A percentile compares a stretch with the other conserved stretches of the same genome.
Evolutionary conservation across 2,888 invertebrate species (phyloP).

Genomic region (Flexamia atlantica): DNA sequence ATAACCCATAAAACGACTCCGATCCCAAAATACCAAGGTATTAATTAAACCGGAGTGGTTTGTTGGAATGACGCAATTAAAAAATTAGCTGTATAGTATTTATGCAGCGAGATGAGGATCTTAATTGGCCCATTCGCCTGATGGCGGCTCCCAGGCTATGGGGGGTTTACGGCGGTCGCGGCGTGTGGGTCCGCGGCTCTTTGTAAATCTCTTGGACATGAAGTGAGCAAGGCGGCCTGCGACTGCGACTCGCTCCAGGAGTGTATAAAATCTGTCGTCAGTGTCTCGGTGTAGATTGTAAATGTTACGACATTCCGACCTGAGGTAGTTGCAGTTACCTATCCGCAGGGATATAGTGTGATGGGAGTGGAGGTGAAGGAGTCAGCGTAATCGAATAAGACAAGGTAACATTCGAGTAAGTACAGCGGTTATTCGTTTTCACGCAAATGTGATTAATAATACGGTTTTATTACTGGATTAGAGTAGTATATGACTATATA

Average conservation of each 20-base stretch:
- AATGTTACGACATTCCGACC: too few relatives aligned
- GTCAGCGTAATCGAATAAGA: too few relatives aligned
- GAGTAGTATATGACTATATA: too few relatives aligned
- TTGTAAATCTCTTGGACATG: not conserved
- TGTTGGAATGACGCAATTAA: constrained; percentile 48
- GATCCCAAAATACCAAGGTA: constrained; percentile 9
- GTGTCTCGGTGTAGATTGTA: too few relatives aligned
- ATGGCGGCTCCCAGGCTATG: constrained; percentile 4
- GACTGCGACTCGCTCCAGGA: not conserved
- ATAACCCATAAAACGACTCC: not conserved
- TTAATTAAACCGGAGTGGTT: constrained; percentile 30
- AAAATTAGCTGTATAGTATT: constrained; percentile 54
- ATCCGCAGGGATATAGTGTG: too few relatives aligned
- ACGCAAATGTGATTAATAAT: too few relatives aligned
- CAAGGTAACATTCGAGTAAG: too few relatives aligned
- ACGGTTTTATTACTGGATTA: too few relatives aligned
- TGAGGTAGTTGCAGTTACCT: too few relatives aligned
- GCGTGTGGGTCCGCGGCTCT: constrained; percentile 25
- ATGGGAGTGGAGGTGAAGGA: too few relatives aligned
- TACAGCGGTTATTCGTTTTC: too few relatives aligned
- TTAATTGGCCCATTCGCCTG: constrained; percentile 48
- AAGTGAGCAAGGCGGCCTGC: not conserved
- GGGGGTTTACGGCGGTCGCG: constrained; percentile 30
- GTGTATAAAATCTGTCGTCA: not conserved
- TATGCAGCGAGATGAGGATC: constrained; percentile 9